These are phyloP conservation scores for Aspiorhynchus laticeps DNA, from an alignment of 2,113 vertebrate genomes.

Conservation along the genomic window DNA sequence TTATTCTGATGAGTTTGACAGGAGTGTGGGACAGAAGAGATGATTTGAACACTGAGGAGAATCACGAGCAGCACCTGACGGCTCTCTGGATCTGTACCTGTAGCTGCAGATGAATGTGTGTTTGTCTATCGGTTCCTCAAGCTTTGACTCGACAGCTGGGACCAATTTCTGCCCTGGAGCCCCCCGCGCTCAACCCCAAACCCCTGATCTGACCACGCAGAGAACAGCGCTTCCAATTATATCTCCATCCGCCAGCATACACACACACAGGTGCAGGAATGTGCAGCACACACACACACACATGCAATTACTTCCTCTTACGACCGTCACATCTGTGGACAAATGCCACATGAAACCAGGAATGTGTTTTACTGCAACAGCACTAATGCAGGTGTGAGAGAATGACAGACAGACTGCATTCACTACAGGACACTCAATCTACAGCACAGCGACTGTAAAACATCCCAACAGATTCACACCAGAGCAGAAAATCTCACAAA, in stretches of 20 bases:
- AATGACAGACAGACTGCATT: background rate
- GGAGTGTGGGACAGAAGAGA: background rate
- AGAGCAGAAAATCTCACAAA: too few relatives aligned
- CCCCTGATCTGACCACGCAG: constrained; percentile 3
- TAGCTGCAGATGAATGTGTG: background rate
- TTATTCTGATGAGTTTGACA: too few relatives aligned
- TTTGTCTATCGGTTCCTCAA: constrained; percentile 4
- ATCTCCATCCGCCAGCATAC: background rate
- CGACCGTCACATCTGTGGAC: constrained; percentile 48
- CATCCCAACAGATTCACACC: too few relatives aligned
- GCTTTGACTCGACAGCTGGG: constrained; percentile 38
- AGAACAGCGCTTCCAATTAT: constrained; percentile 30
- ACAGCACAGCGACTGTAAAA: background rate
- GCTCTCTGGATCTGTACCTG: background rate
- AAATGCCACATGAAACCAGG: constrained; percentile 20
- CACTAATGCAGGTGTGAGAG: constrained; percentile 35
- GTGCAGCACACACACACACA: constrained; percentile 19
- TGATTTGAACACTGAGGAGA: background rate
- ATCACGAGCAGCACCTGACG: background rate
- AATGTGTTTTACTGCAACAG: constrained; percentile 32
- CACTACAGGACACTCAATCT: background rate
- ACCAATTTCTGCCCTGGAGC: background rate
- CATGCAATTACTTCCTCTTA: constrained; percentile 35
- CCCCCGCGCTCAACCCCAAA: background rate
- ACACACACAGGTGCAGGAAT: constrained; percentile 24